Percentiles rank a stretch among this genome's conserved stretches.
Evolutionary conservation across 2,113 vertebrate species (phyloP).

Genomic region (Mionectes macconnelli): DNA sequence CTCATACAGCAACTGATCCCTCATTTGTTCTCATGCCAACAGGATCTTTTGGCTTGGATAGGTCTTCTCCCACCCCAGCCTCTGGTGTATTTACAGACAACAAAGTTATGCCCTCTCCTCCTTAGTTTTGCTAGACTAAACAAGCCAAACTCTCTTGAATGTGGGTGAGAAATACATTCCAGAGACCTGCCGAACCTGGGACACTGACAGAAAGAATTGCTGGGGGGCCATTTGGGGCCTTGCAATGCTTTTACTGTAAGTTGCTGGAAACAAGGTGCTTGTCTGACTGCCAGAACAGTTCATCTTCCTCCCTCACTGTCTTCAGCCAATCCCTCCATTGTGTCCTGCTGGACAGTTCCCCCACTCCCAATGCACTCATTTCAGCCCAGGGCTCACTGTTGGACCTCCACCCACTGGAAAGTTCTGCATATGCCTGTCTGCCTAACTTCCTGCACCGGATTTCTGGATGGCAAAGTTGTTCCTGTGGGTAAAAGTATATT

Average conservation of each 20-base stretch:
- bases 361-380: neutral
- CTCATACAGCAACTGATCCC: neutral
- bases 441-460: neutral
- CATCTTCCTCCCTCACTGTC: neutral
- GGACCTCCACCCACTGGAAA: accelerated
- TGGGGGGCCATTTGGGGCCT: neutral
- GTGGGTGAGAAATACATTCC: conserved; percentile 40
- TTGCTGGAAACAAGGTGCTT: neutral
- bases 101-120: conserved; percentile 15
- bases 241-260: neutral
- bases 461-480: neutral
- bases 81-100: conserved; percentile 42
- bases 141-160: conserved; percentile 19
- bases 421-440: neutral
- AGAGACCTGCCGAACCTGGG: neutral
- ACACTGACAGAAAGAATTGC: neutral
- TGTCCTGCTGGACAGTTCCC: conserved; percentile 47
- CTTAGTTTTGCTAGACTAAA: conserved; percentile 44
- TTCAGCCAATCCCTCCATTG: neutral
- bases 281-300: neutral
- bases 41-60: neutral
- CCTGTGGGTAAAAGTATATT: neutral
- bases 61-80: neutral
- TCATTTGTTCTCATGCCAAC: conserved; percentile 34
- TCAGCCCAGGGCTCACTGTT: accelerated